phyloP scores from a whole-genome alignment of 2,113 vertebrate species.

The Corythaixoides concolor region DNA sequence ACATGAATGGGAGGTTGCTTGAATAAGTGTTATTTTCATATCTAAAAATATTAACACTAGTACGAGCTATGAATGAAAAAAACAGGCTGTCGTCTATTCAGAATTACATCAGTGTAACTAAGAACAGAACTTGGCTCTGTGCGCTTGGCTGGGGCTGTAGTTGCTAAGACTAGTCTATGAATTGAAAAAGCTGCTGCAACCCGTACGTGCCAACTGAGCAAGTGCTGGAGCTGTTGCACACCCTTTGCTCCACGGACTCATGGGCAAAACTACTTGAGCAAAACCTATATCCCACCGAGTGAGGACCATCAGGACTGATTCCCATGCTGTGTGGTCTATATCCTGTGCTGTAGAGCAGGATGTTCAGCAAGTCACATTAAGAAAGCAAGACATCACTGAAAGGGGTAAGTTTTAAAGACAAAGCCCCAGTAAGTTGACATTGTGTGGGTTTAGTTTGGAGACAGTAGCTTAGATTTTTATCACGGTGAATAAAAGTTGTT shows the following conservation, averaged over 20 bases:
- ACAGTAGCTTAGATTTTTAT: background rate
- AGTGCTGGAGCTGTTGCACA: background rate
- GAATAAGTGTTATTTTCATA: background rate
- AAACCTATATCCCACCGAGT: fast-evolving
- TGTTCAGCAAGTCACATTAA: background rate
- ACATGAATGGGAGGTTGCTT: background rate
- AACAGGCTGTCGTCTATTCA: background rate
- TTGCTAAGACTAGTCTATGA: background rate
- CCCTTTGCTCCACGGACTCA: background rate
- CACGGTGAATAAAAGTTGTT: background rate
- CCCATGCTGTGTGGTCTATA: background rate
- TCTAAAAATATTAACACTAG: background rate
- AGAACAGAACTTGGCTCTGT: background rate
- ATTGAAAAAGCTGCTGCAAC: background rate
- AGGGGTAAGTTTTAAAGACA: background rate
- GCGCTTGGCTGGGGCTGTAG: background rate
- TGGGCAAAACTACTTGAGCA: background rate
- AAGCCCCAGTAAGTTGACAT: background rate
- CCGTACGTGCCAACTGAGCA: background rate
- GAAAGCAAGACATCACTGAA: background rate
- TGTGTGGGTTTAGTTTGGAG: background rate
- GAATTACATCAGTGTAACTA: background rate
- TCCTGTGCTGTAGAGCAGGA: background rate
- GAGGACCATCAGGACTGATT: background rate
- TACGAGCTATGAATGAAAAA: background rate